Base-by-base conservation (phyloP, 2,113 vertebrate genomes). In the Suncus etruscus region DNA sequence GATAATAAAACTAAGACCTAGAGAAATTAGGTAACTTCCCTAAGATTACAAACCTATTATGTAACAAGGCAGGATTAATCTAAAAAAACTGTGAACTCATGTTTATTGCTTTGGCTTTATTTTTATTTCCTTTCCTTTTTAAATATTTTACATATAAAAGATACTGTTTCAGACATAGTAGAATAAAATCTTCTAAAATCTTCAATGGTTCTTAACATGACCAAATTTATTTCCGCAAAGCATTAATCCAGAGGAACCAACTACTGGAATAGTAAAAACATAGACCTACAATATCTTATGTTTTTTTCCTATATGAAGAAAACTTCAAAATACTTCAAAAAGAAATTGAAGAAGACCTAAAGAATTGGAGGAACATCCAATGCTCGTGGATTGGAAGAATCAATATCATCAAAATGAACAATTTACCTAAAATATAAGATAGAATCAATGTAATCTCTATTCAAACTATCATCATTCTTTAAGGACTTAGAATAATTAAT, bases 111-210 rank as follows among this genome's bases (percentile, higher is more conserved):
- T n/a, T 39, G 24, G 63, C 29, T 3, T 39, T 50, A 27, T 61
- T 50, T 10, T 50, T 10, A 18, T 12, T 45, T 8, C 16, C 75
- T 68, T 50, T 80, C 24, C 58, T 77, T 31, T 66, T 66, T n/a
- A 65, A 61, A 61, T 47, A 81, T 54, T 66, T 58, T 54, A 27
- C 22, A 63, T 24, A 65, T 8, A 29, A 58, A 66, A 66, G 65
- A 66, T 25, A 66, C 15, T 15, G 22, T 25, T 66, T 66, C 6
- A 66, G 11, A 66, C 65, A 66, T n/a, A 48, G 20, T 31, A 7
- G 39, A 83, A 92, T n/a, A n/a, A n/a, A n/a, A n/a, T n/a, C n/a
- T n/a, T n/a, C n/a, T 72, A 45, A 58, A 88, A 74, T 50, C 29
- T 73, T 8, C 5, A 48, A 24, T 39, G 32, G 27, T n/a, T 66